Percentiles rank a stretch among this genome's conserved stretches.
These are phyloP conservation scores for Scrobipalpa atriplicella DNA, from an alignment of 2,888 invertebrate species.

Conservation along the genomic window DNA sequence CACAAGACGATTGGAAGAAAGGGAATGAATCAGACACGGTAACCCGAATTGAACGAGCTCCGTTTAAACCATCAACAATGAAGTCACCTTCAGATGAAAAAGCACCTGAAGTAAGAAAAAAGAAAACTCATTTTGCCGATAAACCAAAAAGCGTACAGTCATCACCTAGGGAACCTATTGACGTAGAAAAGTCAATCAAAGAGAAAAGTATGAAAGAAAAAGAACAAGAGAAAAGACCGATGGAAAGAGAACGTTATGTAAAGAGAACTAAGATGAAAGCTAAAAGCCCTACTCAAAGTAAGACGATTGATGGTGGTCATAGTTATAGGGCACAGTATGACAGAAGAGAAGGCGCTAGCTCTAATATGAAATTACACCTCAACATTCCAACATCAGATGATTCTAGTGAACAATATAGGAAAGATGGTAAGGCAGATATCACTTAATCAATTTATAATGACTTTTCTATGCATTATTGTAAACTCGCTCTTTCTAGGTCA, in stretches of 20 bases:
- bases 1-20: slow-evolving; percentile 77
- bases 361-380: slow-evolving; percentile 78
- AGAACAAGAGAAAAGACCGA: slow-evolving; percentile 68
- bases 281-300: slow-evolving; percentile 76
- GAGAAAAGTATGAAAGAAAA: slow-evolving; percentile 69
- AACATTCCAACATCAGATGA: slow-evolving; percentile 84
- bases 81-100: slow-evolving; percentile 74
- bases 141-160: slow-evolving; percentile 72
- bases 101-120: slow-evolving; percentile 63
- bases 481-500: slow-evolving; percentile 46
- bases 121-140: slow-evolving; percentile 77
- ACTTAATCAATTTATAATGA: neutral
- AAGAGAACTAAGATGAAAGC: slow-evolving; percentile 77
- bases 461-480: neutral
- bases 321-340: slow-evolving; percentile 66
- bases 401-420: slow-evolving; percentile 81
- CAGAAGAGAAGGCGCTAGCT: slow-evolving; percentile 77
- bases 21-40: slow-evolving; percentile 58
- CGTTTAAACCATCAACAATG: slow-evolving; percentile 52
- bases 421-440: slow-evolving; percentile 60
- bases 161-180: slow-evolving; percentile 69
- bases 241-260: slow-evolving; percentile 73
- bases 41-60: slow-evolving; percentile 60
- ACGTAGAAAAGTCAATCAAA: slow-evolving; percentile 68
- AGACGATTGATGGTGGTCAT: slow-evolving; percentile 60